Evolutionary conservation across 1,140 invertebrate genomes (phyloP), one percentile per base, ranked within the genome.

Genomic region (Pseudachorutes palmiensis): DNA sequence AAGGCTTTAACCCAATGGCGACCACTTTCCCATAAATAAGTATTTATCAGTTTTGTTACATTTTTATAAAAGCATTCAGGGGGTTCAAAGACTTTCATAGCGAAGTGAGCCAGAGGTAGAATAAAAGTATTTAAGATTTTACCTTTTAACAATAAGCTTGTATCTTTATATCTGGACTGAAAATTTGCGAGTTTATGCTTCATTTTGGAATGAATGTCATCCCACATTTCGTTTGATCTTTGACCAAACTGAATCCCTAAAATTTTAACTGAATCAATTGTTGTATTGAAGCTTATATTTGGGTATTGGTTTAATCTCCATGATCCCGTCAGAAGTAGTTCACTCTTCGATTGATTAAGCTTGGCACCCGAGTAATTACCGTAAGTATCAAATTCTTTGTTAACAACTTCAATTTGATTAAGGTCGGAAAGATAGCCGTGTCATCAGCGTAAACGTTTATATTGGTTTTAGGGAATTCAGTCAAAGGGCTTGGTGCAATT

Each of bases 381-480:
- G 31, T 12, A 65, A 24, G 2, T 29, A 3, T 3, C 26, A n/a
- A 57, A 28, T 65, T 58, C 45, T 5, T 28, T n/a, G 60, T 29
- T n/a, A 3, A 65, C n/a, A 2, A 58, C 30, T 28, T 30, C 2
- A 30, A 32, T 28, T 64, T 28, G 16, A 2, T 3, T 30, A 61
- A 29, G n/a, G 24, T 16, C 12, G 30, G 24, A 9, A 66, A 66
- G 24, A 41, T 2, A 41, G 19, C 22, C 14, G 57, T 30, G 41
- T 66, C 64, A 66, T 60, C 64, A 32, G 64, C 64, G 28, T 66
- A 66, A 29, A 55, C 64, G 24, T n/a, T 59, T 1, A 60, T 22
- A 45, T 32, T 59, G n/a, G 29, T 12, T 14, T 51, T 9, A 5
- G 63, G 48, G 16, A 22, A 9, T 48, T 26, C 28, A 24, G 24